Conservation (phyloP, 1,140 invertebrate species). For the Platorchestia sp. region DNA sequence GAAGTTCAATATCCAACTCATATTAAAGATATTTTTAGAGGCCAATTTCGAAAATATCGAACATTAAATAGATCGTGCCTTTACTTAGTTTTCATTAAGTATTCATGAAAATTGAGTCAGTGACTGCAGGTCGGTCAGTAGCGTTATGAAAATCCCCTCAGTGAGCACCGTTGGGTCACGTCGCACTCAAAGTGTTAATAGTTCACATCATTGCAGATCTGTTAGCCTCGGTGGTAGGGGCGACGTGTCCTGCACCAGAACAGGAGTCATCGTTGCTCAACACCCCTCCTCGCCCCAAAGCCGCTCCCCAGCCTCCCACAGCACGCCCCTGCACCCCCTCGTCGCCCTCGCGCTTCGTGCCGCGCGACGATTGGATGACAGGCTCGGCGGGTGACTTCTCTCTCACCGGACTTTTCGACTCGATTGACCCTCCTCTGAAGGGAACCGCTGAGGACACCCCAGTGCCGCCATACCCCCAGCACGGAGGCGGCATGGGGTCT, state of each 20-base stretch:
- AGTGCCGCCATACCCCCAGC: background rate
- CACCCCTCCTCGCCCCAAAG: constrained; percentile 4
- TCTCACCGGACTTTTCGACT: constrained; percentile 39
- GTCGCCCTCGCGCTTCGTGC: constrained; percentile 18
- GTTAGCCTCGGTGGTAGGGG: constrained; percentile 8
- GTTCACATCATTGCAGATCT: background rate
- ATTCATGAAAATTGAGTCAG: no score
- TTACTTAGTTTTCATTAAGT: no score
- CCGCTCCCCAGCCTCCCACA: background rate
- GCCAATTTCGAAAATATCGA: no score
- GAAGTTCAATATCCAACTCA: no score
- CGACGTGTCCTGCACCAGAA: background rate
- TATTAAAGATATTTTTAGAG: no score
- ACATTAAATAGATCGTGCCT: no score
- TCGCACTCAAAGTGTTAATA: no score
- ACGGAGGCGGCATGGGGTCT: background rate
- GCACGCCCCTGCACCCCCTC: constrained; percentile 27
- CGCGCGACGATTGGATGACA: constrained; percentile 20
- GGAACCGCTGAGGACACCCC: background rate
- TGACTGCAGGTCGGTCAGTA: no score
- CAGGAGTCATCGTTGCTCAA: background rate
- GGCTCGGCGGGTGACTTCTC: constrained; percentile 13
- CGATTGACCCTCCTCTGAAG: constrained; percentile 35
- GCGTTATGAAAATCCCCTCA: no score
- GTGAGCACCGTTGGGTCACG: no score